Conservation (phyloP, 1,140 invertebrate genomes). For the Platorchestia sp. region DNA sequence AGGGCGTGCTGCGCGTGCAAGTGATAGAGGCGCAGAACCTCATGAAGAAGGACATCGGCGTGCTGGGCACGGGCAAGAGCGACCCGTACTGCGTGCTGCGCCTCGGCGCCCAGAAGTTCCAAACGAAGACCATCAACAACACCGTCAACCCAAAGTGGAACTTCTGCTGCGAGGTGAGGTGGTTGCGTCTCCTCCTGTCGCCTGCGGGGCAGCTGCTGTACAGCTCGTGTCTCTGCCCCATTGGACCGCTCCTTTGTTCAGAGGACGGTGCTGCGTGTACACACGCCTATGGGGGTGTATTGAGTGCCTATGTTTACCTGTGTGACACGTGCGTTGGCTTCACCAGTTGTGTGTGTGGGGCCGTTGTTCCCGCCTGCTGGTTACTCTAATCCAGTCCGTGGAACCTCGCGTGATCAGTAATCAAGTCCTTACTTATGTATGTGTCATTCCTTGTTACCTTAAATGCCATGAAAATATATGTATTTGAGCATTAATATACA, state of each 20-base stretch:
- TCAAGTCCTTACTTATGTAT: background rate
- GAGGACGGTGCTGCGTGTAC: background rate
- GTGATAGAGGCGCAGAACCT: constrained; percentile 93
- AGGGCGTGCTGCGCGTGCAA: constrained; percentile 84
- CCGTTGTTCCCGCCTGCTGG: background rate
- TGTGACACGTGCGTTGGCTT: background rate
- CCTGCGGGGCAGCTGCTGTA: background rate
- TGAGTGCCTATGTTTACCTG: too few species aligned
- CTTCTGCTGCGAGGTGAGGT: constrained; percentile 88
- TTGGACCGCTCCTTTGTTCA: background rate
- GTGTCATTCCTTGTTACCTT: background rate
- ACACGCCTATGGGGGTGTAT: too few species aligned
- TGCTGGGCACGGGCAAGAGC: constrained; percentile 94
- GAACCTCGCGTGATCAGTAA: background rate
- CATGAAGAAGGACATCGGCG: constrained; percentile 79
- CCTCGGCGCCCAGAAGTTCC: constrained; percentile 89
- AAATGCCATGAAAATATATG: background rate
- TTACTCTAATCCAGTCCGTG: background rate
- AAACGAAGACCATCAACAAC: constrained; percentile 90
- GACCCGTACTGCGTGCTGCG: constrained; percentile 93
- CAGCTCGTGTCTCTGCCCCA: background rate
- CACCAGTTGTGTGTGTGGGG: background rate
- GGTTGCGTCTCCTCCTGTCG: background rate
- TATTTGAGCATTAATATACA: background rate
- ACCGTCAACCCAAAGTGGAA: constrained; percentile 95